Conservation (phyloP, 2,797 vertebrate species). For the Euthynnus affinis region DNA sequence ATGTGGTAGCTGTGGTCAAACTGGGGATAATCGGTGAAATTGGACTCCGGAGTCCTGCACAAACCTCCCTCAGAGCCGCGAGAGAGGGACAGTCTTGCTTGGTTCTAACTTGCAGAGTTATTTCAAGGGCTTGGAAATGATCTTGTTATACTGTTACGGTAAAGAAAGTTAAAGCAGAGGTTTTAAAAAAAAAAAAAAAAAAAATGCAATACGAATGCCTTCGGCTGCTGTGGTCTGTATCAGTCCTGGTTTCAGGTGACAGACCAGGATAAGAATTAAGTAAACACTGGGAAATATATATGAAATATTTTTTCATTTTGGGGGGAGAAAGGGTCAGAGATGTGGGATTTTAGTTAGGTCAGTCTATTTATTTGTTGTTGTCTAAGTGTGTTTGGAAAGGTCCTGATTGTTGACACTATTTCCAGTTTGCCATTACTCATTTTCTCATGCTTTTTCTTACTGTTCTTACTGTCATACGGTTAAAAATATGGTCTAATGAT, state of each 20-base stretch:
- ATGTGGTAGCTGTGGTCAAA: not conserved
- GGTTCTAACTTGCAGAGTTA: not conserved
- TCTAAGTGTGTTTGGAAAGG: not conserved
- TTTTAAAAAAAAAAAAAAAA: too few species aligned
- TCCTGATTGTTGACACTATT: conserved; percentile 4
- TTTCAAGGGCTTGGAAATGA: not conserved
- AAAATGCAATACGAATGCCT: not conserved
- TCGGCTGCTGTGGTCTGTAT: not conserved
- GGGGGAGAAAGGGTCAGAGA: not conserved
- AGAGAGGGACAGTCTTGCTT: not conserved
- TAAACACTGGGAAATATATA: not conserved
- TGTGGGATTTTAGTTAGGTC: not conserved
- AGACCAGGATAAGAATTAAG: not conserved
- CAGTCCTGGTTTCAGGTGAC: not conserved
- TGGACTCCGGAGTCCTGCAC: too few species aligned
- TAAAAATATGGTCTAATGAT: not conserved
- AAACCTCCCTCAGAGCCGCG: not conserved
- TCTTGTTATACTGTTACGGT: not conserved
- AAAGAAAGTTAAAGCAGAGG: not conserved
- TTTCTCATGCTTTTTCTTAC: not conserved
- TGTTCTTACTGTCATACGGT: not conserved
- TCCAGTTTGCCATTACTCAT: not conserved
- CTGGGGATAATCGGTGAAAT: not conserved
- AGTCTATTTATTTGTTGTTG: not conserved
- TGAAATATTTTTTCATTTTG: not conserved